Percentiles rank a stretch among this genome's conserved stretches.
phyloP scores from a whole-genome alignment of 2,888 invertebrate genomes.

The Argyresthia albistria region DNA sequence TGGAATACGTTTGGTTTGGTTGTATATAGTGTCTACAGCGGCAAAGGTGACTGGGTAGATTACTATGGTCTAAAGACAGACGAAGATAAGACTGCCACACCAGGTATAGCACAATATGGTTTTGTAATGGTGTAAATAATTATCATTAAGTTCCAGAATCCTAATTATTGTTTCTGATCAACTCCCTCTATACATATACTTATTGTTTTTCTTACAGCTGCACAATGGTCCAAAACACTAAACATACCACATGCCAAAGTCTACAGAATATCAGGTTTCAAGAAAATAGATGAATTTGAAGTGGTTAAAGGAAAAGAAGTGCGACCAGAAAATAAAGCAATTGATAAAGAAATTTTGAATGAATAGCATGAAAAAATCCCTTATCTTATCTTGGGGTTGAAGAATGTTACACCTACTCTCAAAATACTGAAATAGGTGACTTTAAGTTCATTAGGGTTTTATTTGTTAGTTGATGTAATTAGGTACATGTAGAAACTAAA shows the following conservation, averaged over 20 bases:
- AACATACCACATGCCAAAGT: constrained; percentile 73
- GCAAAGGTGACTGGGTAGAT: constrained; percentile 78
- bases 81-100: constrained; percentile 67
- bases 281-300: constrained; percentile 57
- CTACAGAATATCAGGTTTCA: constrained; percentile 64
- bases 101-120: constrained; percentile 48
- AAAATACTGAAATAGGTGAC: no score
- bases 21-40: constrained; percentile 69
- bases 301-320: constrained; percentile 47
- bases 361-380: constrained; percentile 7
- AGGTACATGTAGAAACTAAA: background rate
- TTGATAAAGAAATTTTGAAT: constrained; percentile 9
- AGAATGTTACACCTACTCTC: no score
- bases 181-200: background rate
- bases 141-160: background rate
- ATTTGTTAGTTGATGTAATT: background rate
- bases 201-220: constrained; percentile 48
- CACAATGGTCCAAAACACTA: constrained; percentile 69
- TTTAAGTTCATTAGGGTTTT: no score
- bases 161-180: background rate
- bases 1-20: constrained; percentile 82
- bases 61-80: constrained; percentile 76
- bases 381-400: no score
- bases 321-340: constrained; percentile 9
- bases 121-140: background rate